Percentiles rank a stretch among this genome's conserved stretches.
phyloP scores from a whole-genome alignment of 1,140 invertebrate species.

The Rhagoletis zephyria region DNA sequence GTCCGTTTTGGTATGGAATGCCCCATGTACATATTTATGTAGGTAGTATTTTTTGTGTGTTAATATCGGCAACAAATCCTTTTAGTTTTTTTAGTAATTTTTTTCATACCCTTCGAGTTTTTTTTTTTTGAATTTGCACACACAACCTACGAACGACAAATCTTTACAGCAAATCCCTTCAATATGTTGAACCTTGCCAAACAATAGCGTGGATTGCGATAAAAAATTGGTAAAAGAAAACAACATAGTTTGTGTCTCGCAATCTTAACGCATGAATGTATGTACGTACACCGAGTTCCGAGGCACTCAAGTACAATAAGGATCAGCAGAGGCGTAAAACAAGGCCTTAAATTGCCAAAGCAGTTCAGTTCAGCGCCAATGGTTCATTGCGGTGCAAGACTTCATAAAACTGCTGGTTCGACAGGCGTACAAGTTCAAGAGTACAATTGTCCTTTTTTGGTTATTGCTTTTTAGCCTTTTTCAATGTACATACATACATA shows the following conservation, averaged over 20 bases:
- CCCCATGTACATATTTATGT: no score
- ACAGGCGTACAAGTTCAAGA: conserved; percentile 15
- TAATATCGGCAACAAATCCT: not conserved
- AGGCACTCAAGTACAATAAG: not conserved
- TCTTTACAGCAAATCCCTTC: conserved; percentile 13
- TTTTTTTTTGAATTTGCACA: not conserved
- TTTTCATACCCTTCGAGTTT: not conserved
- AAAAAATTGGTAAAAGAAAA: not conserved
- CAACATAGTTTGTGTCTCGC: not conserved
- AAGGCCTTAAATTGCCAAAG: conserved; percentile 26
- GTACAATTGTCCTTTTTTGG: not conserved
- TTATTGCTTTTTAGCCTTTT: no score
- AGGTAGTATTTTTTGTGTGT: no score
- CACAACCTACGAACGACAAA: not conserved
- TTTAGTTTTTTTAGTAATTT: not conserved
- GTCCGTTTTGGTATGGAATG: no score
- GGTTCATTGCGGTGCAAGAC: conserved; percentile 19
- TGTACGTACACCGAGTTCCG: not conserved
- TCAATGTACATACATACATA: not conserved
- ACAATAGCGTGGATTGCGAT: not conserved
- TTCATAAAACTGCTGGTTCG: not conserved
- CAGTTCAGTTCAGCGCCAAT: not conserved
- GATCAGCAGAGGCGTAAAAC: not conserved
- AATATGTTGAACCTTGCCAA: conserved; percentile 19
- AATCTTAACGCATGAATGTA: conserved; percentile 1